Conservation (phyloP, 1,140 invertebrate genomes). For the Aphis craccivora region DNA sequence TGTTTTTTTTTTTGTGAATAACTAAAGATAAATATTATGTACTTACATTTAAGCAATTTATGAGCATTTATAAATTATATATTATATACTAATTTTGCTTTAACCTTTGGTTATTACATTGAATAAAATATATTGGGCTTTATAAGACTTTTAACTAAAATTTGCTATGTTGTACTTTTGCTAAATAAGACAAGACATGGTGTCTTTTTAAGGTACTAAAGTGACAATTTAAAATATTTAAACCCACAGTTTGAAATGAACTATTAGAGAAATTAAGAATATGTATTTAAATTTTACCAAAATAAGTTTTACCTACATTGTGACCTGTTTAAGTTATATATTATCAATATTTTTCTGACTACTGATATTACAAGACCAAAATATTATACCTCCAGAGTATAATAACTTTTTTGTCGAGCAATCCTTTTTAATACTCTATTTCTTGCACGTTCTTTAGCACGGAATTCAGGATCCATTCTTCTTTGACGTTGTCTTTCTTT, state of each 20-base stretch:
- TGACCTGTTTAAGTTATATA: background rate
- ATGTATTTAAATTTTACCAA: background rate
- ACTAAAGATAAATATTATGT: background rate
- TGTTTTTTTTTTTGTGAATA: background rate
- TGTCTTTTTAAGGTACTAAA: background rate
- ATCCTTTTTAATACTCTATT: slow-evolving; percentile 46
- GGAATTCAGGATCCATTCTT: slow-evolving; percentile 45
- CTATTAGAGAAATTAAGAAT: background rate
- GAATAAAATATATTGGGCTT: background rate
- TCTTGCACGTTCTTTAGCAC: slow-evolving; percentile 42
- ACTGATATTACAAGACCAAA: background rate
- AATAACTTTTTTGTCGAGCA: slow-evolving; percentile 34
- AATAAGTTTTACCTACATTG: background rate
- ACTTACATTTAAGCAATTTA: background rate
- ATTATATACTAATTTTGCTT: background rate
- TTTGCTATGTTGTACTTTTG: background rate
- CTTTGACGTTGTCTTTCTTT: slow-evolving; percentile 49
- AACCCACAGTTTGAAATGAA: background rate
- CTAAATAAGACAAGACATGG: background rate
- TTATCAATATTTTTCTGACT: background rate
- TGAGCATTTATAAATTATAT: background rate
- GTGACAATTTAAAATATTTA: background rate
- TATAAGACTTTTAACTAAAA: background rate
- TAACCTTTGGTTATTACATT: background rate
- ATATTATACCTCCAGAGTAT: background rate